Evolutionary conservation across 2,797 vertebrate species (phyloP).

Genomic region (Sparidentex hasta): DNA sequence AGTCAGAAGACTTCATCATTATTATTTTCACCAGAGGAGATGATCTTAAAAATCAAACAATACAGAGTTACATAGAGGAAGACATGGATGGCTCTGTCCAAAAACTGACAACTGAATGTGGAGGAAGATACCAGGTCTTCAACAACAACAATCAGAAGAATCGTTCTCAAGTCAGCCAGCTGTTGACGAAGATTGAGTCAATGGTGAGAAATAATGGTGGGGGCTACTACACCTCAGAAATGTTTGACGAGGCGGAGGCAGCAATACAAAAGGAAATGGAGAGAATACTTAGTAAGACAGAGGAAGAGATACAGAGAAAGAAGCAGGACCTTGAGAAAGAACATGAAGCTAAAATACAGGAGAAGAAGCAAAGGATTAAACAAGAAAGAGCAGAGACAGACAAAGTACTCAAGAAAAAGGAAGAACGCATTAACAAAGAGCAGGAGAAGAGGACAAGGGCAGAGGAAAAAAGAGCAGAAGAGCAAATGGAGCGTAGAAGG

Average conservation of each 20-base stretch:
- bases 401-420: constrained; percentile 2
- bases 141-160: constrained; percentile 21
- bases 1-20: constrained; percentile 44
- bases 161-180: constrained; percentile 12
- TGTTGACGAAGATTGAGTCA: constrained; percentile 21
- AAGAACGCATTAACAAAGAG: constrained; percentile 4
- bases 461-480: constrained; percentile 21
- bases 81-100: neutral
- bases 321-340: constrained; percentile 7
- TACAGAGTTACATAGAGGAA: constrained; percentile 26
- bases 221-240: constrained; percentile 17
- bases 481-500: neutral
- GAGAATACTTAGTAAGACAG: constrained; percentile 45
- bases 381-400: constrained; percentile 16
- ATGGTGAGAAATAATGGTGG: constrained; percentile 42
- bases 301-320: constrained; percentile 34
- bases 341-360: neutral
- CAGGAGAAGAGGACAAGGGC: neutral
- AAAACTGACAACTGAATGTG: constrained; percentile 24
- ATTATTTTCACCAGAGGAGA: constrained; percentile 65
- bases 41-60: neutral
- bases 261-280: constrained; percentile 50
- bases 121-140: constrained; percentile 56
- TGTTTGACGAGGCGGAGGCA: constrained; percentile 57
- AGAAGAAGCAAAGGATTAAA: neutral